Evolutionary conservation across 2,797 vertebrate species (phyloP).

Genomic region (Astyanax mexicanus): DNA sequence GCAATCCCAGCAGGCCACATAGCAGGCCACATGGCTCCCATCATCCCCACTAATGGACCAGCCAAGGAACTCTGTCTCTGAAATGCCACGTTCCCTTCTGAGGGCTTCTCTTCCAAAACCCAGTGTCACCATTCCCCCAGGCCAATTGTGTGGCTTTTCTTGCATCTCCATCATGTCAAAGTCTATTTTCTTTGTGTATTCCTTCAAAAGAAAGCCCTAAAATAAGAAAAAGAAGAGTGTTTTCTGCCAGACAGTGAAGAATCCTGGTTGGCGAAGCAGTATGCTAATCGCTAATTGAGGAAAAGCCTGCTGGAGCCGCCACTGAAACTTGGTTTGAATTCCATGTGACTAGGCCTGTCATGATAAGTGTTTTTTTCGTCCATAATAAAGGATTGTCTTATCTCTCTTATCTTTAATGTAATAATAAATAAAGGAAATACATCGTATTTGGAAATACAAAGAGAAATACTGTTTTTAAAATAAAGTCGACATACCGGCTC

Average conservation of each 20-base stretch:
- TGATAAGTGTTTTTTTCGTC: too few species aligned
- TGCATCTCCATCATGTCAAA: constrained; percentile 26
- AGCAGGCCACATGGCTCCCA: constrained; percentile 37
- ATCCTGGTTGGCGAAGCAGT: constrained; percentile 21
- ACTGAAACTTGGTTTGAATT: too few species aligned
- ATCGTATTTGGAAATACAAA: too few species aligned
- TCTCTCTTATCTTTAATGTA: too few species aligned
- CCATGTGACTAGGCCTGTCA: too few species aligned
- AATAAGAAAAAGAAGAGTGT: constrained; percentile 14
- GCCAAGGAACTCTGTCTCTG: constrained; percentile 43
- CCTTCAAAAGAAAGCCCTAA: constrained; percentile 1
- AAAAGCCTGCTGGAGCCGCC: constrained; percentile 19
- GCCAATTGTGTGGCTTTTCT: constrained; percentile 30
- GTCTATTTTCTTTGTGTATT: constrained; percentile 34
- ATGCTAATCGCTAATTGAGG: constrained; percentile 39
- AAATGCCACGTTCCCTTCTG: constrained; percentile 36
- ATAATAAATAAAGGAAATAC: too few species aligned
- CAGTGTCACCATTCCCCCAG: constrained; percentile 26
- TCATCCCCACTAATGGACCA: constrained; percentile 46
- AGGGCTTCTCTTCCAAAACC: constrained; percentile 10
- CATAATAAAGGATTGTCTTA: too few species aligned
- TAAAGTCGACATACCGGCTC: too few species aligned
- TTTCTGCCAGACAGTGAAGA: constrained; percentile 16
- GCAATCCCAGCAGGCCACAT: constrained; percentile 46
- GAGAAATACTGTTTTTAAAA: too few species aligned